Conservation (phyloP, 2,113 vertebrate species). For the Neotragus moschatus region DNA sequence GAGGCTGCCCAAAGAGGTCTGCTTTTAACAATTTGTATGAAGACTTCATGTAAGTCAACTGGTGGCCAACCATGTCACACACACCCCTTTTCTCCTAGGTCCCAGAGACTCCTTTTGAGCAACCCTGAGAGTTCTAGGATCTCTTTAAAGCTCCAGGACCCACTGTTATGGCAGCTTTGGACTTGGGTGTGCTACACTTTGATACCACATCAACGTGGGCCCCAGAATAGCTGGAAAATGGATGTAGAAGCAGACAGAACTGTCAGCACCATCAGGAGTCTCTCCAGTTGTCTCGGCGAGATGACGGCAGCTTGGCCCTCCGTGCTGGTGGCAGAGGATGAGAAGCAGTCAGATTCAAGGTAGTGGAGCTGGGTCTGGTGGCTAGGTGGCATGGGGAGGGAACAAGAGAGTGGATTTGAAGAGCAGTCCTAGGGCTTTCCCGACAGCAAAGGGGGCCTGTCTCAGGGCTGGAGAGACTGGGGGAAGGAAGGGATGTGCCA, state of each 20-base stretch:
- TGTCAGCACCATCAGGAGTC: background rate
- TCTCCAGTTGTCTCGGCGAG: background rate
- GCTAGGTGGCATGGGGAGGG: rapidly evolving
- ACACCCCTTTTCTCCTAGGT: background rate
- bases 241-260: background rate
- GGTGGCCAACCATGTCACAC: background rate
- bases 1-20: background rate
- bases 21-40: background rate
- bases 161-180: background rate
- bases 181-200: background rate
- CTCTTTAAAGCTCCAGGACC: background rate
- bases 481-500: background rate
- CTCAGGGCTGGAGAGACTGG: background rate
- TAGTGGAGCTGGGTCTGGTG: background rate
- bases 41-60: background rate
- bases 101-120: background rate
- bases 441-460: background rate
- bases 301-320: background rate
- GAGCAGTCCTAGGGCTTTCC: background rate
- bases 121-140: background rate
- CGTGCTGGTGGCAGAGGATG: background rate
- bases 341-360: background rate
- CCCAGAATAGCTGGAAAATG: background rate
- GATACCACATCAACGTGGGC: background rate
- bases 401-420: background rate